Evolutionary conservation across 2,797 vertebrate genomes (phyloP).

Genomic region (Threskiornis aethiopicus): DNA sequence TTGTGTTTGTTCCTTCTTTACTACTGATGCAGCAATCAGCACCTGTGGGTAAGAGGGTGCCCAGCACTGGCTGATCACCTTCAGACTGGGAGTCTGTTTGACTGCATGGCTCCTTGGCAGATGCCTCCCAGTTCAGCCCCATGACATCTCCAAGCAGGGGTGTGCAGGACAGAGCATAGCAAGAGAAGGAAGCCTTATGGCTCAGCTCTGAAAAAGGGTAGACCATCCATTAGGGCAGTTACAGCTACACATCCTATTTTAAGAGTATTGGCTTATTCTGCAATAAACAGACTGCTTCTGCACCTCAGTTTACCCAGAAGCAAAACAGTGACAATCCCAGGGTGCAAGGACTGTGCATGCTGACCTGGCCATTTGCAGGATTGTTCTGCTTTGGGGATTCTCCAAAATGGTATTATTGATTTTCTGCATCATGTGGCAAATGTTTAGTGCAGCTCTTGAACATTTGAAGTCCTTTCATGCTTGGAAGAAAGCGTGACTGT

Average conservation of each 20-base stretch:
- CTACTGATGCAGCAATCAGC: not conserved
- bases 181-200: not conserved
- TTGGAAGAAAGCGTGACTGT: constrained; percentile 1
- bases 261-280: not conserved
- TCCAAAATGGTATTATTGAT: constrained; percentile 1
- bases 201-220: not conserved
- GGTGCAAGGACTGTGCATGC: not conserved
- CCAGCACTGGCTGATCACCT: not conserved
- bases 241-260: not conserved
- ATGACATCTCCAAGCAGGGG: not conserved
- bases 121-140: not conserved
- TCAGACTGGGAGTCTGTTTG: not conserved
- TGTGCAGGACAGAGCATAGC: not conserved
- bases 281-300: not conserved
- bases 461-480: not conserved
- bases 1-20: not conserved
- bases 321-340: not conserved
- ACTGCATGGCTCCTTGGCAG: not conserved
- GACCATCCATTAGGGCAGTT: not conserved
- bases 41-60: not conserved
- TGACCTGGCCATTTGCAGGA: not conserved
- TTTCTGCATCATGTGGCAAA: not conserved
- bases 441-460: not conserved
- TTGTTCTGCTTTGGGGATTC: not conserved
- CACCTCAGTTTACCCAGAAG: not conserved